Base-by-base conservation (phyloP, 1,140 invertebrate genomes). In the Parapsyche elsis region DNA sequence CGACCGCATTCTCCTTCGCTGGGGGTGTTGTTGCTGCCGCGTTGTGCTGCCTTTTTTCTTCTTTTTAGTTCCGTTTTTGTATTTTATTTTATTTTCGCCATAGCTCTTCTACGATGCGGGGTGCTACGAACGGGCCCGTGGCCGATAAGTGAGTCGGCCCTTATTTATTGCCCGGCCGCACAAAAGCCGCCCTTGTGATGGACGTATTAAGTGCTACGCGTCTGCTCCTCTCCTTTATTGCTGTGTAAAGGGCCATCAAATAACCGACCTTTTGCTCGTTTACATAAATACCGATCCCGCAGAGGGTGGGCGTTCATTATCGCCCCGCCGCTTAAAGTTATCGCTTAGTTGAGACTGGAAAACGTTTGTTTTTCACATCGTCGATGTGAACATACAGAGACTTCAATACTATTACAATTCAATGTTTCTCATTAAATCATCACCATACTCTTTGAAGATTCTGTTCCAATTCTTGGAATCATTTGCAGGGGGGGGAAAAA, bases 91-190 rank as follows among this genome's bases (percentile, higher is more conserved):
- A 61, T 23, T 61, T 61, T 61, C 59, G 59, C 59, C 59, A 16
- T 10, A 53, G 14, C 59, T 61, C 19, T 61, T 61, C 9, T 61
- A 21, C n/a, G n/a, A n/a, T n/a, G n/a, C n/a, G n/a, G n/a, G n/a
- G n/a, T n/a, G n/a, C n/a, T n/a, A n/a, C 59, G 59, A 23, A 4
- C 21, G 21, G 9, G 7, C 71, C 70, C 73, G 30, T 38, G 46
- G 30, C 57, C 82, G 82, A 81, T 83, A 80, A 83, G 80, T 83
- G 82, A 83, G 78, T 75, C 57, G 74, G 78, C 80, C 78, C 76
- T 83, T 83, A 83, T 83, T 83, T 83, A 83, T 83, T 81, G 80
- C 80, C 30, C 64, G 79, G 49, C 81, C 64, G 79, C 70, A 82
- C 79, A 82, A 82, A 82, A 80, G 81, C 79, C 71, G 79, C 75